phyloP scores from a whole-genome alignment of 2,113 vertebrate genomes.

The Tachycineta bicolor region DNA sequence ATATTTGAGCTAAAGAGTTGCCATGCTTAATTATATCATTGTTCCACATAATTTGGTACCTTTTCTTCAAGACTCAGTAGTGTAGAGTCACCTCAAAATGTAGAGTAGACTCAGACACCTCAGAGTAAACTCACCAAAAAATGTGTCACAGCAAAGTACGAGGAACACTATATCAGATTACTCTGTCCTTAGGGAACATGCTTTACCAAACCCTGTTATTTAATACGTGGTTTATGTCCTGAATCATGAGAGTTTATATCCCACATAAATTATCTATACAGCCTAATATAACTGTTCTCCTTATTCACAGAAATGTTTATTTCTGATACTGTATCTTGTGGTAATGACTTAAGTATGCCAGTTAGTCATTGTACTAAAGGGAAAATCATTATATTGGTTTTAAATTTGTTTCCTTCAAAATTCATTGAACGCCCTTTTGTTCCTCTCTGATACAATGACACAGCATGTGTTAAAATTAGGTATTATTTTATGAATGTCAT shows the following conservation, averaged over 20 bases:
- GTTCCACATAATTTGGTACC: background rate
- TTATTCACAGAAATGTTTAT: conserved; percentile 39
- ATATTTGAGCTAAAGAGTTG: background rate
- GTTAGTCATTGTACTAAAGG: background rate
- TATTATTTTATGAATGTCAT: background rate
- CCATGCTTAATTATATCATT: background rate
- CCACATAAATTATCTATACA: conserved; percentile 10
- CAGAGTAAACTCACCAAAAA: background rate
- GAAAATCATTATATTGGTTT: background rate
- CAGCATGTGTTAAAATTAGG: background rate
- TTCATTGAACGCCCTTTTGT: background rate
- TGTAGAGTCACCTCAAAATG: too few relatives aligned
- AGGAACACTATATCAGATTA: background rate
- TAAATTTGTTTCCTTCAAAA: conserved; percentile 20
- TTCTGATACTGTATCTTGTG: background rate
- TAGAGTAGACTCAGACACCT: too few relatives aligned
- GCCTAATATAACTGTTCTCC: background rate
- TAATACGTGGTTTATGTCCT: conserved; percentile 28
- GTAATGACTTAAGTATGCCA: background rate
- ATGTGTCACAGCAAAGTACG: background rate
- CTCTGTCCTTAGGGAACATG: background rate
- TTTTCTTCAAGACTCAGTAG: background rate
- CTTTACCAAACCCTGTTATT: conserved; percentile 4
- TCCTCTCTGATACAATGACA: background rate
- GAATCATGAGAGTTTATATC: conserved; percentile 4